phyloP scores from a whole-genome alignment of 2,888 invertebrate species.

The Pogonocherus hispidulus region DNA sequence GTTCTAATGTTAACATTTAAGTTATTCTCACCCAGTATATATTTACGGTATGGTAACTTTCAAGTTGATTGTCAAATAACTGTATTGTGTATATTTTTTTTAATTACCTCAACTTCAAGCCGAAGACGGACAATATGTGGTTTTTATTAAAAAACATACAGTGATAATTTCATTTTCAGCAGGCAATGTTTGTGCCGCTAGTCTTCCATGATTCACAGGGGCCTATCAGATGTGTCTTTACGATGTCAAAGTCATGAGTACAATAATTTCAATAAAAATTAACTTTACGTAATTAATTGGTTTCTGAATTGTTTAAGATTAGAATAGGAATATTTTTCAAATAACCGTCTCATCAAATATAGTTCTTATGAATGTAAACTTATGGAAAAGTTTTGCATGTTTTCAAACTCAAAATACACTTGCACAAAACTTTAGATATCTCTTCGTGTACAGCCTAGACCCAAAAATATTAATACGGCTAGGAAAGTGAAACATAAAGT shows the following conservation, averaged over 20 bases:
- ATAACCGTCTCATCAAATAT: too few species aligned
- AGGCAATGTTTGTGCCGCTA: background rate
- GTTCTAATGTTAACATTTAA: too few species aligned
- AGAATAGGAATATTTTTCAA: background rate
- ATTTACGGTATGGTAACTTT: too few species aligned
- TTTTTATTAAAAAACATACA: background rate
- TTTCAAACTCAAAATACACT: too few species aligned
- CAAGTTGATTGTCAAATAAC: too few species aligned
- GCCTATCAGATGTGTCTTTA: conserved; percentile 5
- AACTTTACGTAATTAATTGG: background rate
- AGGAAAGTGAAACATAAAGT: too few species aligned
- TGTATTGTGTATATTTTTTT: background rate
- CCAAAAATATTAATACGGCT: too few species aligned
- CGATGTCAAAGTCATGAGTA: background rate
- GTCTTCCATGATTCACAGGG: background rate
- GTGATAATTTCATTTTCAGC: background rate
- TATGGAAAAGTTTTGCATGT: too few species aligned
- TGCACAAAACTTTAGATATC: too few species aligned
- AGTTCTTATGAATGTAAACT: too few species aligned
- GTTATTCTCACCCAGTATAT: too few species aligned
- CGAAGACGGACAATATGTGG: background rate
- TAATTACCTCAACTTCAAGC: background rate
- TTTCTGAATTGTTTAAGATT: background rate
- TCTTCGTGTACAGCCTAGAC: too few species aligned
- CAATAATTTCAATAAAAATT: background rate